Base-by-base conservation (phyloP, 1,140 invertebrate species). In the Penaeus indicus region DNA sequence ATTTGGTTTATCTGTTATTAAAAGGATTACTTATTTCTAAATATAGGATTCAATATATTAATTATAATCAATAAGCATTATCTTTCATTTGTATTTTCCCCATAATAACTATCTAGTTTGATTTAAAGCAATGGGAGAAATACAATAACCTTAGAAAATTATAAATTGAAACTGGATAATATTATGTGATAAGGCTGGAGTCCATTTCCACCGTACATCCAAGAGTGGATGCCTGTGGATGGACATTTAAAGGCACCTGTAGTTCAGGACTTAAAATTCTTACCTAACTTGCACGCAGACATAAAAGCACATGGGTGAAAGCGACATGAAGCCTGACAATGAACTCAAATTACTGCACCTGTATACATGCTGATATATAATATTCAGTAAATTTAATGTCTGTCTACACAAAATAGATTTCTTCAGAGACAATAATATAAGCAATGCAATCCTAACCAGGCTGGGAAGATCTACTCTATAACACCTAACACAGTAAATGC, bases 261-360 rank as follows among this genome's bases (percentile, higher is more conserved):
- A 54, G 77, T 42, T 42, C 64, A 67, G 32, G 47, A 27, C 60
- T 80, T 54, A 80, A n/a, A 67, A 21, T 54, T 19, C 62, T 72
- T 87, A 54, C 27, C 85, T 82, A 83, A 42, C 61, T 83, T 83
- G 21, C 25, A 63, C 62, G 47, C 69, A 77, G 21, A 84, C 54
- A 78, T 61, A 84, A 88, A 86, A 88, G 86, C 86, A 84, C 81
- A 84, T 84, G 72, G 72, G 82, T 88, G 86, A 84, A 88, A 78
- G 86, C 86, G 61, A 84, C 64, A 83, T 84, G 72, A 87, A 87
- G 85, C 85, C 60, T 87, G 47, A 86, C 60, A 87, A 42, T 69
- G 61, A 22, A 69, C 42, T 47, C 72, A 64, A 54, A 54, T 87
- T 87, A 87, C 85, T 81, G 85, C 75, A 86, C 85, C 78, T 79